These are phyloP conservation scores for Teleogryllus oceanicus DNA, from an alignment of 2,888 invertebrate species.

Conservation along the genomic window DNA sequence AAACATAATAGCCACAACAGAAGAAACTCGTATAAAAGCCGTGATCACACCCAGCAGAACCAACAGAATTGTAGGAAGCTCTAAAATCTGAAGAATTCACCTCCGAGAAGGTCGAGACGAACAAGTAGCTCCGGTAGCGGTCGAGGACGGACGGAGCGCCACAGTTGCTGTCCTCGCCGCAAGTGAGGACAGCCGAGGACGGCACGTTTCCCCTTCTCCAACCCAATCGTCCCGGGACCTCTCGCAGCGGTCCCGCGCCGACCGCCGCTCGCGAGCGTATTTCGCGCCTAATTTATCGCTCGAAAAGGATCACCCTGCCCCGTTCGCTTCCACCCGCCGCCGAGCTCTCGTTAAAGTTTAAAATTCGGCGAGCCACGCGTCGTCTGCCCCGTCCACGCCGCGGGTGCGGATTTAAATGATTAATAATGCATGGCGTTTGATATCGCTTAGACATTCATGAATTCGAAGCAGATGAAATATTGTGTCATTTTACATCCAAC, in stretches of 20 bases:
- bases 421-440: slow-evolving; percentile 18
- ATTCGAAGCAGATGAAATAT: slow-evolving; percentile 18
- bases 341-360: not conserved
- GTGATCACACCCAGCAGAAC: too few relatives aligned
- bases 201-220: not conserved
- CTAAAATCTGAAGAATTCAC: too few relatives aligned
- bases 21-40: too few relatives aligned
- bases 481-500: slow-evolving; percentile 4
- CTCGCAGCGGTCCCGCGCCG: not conserved
- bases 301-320: not conserved
- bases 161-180: too few relatives aligned
- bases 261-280: not conserved
- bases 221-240: not conserved
- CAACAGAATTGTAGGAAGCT: too few relatives aligned
- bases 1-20: too few relatives aligned
- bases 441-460: slow-evolving; percentile 18
- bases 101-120: too few relatives aligned
- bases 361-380: not conserved
- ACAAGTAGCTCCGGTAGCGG: too few relatives aligned
- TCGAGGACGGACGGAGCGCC: too few relatives aligned
- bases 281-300: slow-evolving; percentile 12
- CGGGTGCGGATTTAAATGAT: not conserved
- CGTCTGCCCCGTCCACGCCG: not conserved
- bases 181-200: too few relatives aligned
- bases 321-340: not conserved